Conservation (phyloP, 2,113 vertebrate genomes). For the Nibea coibor region DNA sequence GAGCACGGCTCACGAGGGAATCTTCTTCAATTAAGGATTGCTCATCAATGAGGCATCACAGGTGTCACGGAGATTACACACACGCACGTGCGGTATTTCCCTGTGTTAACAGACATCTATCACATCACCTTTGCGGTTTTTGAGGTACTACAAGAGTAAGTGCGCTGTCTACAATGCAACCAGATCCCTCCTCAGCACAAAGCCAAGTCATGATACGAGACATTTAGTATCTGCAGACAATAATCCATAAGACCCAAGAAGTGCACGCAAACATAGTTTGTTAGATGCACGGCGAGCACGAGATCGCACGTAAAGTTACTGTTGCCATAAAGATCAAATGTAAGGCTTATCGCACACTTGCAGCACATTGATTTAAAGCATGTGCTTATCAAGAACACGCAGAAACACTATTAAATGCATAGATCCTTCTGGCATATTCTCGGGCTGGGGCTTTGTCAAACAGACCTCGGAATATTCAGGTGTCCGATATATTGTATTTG, state of each 20-base stretch:
- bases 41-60: not conserved
- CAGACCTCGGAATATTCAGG: conserved; percentile 41
- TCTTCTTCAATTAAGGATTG: conserved; percentile 28
- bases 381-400: conserved; percentile 70
- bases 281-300: conserved; percentile 66
- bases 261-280: conserved; percentile 46
- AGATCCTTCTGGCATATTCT: conserved; percentile 54
- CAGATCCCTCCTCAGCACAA: conserved; percentile 12
- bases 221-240: conserved; percentile 28
- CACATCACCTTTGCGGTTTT: conserved; percentile 13
- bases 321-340: conserved; percentile 47
- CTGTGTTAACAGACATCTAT: not conserved
- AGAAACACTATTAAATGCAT: conserved; percentile 67
- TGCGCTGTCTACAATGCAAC: conserved; percentile 28
- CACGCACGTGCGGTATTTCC: not conserved
- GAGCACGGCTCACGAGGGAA: not conserved
- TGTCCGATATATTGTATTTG: conserved; percentile 60
- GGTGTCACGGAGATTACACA: not conserved
- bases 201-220: conserved; percentile 31
- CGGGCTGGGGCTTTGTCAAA: conserved; percentile 47
- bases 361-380: conserved; percentile 69
- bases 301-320: conserved; percentile 43
- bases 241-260: conserved; percentile 61
- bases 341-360: conserved; percentile 70
- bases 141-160: too few relatives aligned